Percentiles rank a stretch among this genome's conserved stretches.
phyloP scores from a whole-genome alignment of 2,797 vertebrate species.

The Aratinga solstitialis region DNA sequence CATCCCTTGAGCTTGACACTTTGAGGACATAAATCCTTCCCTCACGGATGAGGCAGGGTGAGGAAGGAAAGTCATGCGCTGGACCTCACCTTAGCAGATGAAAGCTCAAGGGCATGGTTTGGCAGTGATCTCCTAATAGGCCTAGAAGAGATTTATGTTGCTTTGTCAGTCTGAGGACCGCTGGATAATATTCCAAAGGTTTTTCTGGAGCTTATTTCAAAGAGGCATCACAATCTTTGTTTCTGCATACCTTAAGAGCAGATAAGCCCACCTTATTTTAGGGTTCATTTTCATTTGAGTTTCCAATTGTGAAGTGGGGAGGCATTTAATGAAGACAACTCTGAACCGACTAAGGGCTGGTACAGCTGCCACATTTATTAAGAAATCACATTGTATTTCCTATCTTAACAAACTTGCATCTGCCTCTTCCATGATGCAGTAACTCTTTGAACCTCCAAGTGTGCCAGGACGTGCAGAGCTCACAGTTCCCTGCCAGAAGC shows the following conservation, averaged over 20 bases:
- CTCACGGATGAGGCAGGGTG: background rate
- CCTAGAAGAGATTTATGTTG: background rate
- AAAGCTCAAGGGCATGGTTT: background rate
- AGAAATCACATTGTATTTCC: conserved; percentile 62
- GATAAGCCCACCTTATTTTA: background rate
- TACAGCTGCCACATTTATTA: conserved; percentile 33
- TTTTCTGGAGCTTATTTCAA: background rate
- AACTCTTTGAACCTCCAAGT: conserved; percentile 60
- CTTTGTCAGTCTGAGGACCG: background rate
- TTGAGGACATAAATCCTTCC: background rate
- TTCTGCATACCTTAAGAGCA: background rate
- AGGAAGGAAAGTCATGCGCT: background rate
- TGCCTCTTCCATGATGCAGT: conserved; percentile 66
- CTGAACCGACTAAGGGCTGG: conserved; percentile 30
- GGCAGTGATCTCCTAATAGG: background rate
- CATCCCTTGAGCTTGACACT: background rate
- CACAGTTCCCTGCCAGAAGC: conserved; percentile 50
- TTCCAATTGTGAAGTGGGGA: conserved; percentile 11
- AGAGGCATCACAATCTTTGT: background rate
- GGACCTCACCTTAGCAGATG: background rate
- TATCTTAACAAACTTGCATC: conserved; percentile 67
- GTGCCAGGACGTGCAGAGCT: conserved; percentile 53
- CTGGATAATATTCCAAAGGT: background rate
- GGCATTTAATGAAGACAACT: conserved; percentile 28
- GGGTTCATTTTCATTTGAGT: background rate